Base-by-base conservation (phyloP, 2,888 invertebrate genomes). In the Ectobius pallidus region DNA sequence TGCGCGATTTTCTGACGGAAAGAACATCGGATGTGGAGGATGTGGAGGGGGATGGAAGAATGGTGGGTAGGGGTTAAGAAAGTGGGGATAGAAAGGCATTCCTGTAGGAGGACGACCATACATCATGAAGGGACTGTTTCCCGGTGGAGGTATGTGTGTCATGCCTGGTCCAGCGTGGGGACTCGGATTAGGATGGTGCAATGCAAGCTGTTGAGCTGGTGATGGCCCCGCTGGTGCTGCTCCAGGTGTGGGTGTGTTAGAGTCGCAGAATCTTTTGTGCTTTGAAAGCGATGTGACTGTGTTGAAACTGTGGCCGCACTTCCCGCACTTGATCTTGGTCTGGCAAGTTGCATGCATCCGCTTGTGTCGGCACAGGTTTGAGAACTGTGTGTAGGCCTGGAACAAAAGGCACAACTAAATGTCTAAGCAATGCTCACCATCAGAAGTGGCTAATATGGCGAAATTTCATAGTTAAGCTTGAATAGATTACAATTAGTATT, bases 301-400 rank as follows among this genome's bases (percentile, higher is more conserved):
- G 73, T 92, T 92, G 85, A 98, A 99, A 39, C 93, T 92, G 81
- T 97, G 95, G 30, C 93, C 92, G 82, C 98, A 99, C 88, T 97
- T 96, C 80, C 88, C 90, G 85, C 98, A 99, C 86, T 96, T 96
- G 81, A 95, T 94, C 81, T 94, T 92, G 84, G 93, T 93, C 79
- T 96, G 92, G 83, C 98, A 99, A 81, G 95, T 94, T 70, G 93
- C 92, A 87, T 99, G 99, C 96, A 99, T 98, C 73, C 99, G 95
- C 82, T 96, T 97, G 86, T 99, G 99, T n/a, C 99, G 93, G 82
- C 99, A 99, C 80, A 99, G 88, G 84, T 99, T 99, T 46, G 98
- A 99, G 84, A 99, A 99, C 86, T 99, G 99, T 2, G 99, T 99
- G 86, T 99, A 99, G 11, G 97, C 92, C 90, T 90, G 87, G 27